phyloP scores from a whole-genome alignment of 2,888 invertebrate genomes.

The Aphodius granarius region DNA sequence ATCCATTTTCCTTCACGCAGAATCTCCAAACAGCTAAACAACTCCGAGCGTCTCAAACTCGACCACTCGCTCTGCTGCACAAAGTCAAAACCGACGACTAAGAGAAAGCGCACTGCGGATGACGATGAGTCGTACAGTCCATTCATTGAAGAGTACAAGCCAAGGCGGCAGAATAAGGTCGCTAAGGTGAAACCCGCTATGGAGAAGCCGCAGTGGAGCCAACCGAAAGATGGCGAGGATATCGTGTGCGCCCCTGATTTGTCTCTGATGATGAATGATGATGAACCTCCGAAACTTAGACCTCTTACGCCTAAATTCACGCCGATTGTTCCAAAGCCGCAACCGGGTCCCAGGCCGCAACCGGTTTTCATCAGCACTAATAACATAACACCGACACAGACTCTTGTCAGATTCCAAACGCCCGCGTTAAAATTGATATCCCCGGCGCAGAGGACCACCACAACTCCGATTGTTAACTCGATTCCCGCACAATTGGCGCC shows the following conservation, averaged over 20 bases:
- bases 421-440: slow-evolving; percentile 23
- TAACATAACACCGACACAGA: background rate
- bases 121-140: slow-evolving; percentile 30
- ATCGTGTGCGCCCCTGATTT: slow-evolving; percentile 68
- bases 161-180: background rate
- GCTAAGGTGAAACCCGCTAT: background rate
- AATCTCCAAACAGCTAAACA: slow-evolving; percentile 53
- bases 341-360: background rate
- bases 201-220: slow-evolving; percentile 14
- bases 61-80: slow-evolving; percentile 48
- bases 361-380: background rate
- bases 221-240: slow-evolving; percentile 50
- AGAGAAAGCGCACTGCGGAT: slow-evolving; percentile 24
- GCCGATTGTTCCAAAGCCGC: background rate
- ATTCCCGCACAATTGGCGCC: slow-evolving; percentile 29
- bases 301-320: background rate
- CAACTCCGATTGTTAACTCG: slow-evolving; percentile 22
- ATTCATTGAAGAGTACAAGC: slow-evolving; percentile 16
- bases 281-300: background rate
- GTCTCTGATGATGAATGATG: slow-evolving; percentile 32
- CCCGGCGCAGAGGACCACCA: slow-evolving; percentile 1
- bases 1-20: slow-evolving; percentile 44
- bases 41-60: slow-evolving; percentile 45
- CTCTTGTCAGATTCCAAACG: slow-evolving; percentile 21
- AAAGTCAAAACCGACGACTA: slow-evolving; percentile 38